Base-by-base conservation (phyloP, 1,140 invertebrate genomes). In the Dolichoris vasculosae region DNA sequence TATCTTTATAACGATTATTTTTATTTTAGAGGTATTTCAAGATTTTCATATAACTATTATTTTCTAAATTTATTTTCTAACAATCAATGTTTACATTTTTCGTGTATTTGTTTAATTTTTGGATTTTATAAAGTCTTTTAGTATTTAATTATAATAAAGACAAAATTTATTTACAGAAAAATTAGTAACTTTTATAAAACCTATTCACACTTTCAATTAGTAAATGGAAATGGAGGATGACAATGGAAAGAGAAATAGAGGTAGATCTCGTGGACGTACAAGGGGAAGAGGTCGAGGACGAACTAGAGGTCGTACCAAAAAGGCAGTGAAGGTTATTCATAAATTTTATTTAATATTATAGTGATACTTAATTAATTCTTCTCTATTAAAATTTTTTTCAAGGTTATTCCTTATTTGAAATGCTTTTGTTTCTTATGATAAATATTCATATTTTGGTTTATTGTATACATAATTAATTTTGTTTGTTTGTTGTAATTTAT, bases 201-300 rank as follows among this genome's bases (percentile, higher is more conserved):
- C 23, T 59, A 38, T 35, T 59, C 6, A 78, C 32, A 38, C 8
- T 35, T 51, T 73, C 2, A n/a, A 46, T 75, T 71, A 83, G 75
- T 69, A 78, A 73, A 86, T 86, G 85, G 85, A 86, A 46, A 69
- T 79, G 38, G 85, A 86, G 2, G 85, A 86, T 26, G 81, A 86
- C 40, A 83, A 75, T 79, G 79, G 73, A 38, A 86, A 86, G 35
- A 86, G 81, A 40, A 86, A 79, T 11, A 83, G 81, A 67, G 71
- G 73, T 2, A 79, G 73, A 17, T 69, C 46, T 83, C 40, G 81
- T 46, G 80, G 81, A 30, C 38, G 85, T 30, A 79, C 76, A 32
- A 83, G 85, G 30, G 85, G 85, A 1, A 78, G 85, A 71, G 81
- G 81, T 23, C 48, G 85, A 83, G 80, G 79, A 69, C 13, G 73